Conservation (phyloP, 2,113 vertebrate species). For the Ictalurus punctatus region DNA sequence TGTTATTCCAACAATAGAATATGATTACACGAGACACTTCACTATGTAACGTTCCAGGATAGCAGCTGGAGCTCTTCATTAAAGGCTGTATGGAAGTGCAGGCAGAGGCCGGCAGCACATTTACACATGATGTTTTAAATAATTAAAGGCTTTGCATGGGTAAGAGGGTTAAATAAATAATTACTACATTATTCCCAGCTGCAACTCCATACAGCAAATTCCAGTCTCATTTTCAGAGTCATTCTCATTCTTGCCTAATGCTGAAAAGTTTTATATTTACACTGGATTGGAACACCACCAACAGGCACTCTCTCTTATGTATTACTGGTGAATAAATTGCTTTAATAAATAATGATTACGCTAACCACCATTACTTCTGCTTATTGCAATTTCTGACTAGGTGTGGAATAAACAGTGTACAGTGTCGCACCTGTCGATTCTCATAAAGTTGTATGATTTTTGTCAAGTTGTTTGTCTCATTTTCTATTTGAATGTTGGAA, state of each 20-base stretch:
- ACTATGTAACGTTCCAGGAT: constrained; percentile 82
- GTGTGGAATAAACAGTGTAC: constrained; percentile 29
- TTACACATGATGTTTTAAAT: background rate
- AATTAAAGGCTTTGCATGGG: background rate
- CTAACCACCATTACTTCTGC: constrained; percentile 8
- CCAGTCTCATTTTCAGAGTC: background rate
- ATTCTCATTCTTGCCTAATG: constrained; percentile 7
- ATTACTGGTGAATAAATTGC: constrained; percentile 20
- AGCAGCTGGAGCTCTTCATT: background rate
- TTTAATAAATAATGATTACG: background rate
- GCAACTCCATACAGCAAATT: constrained; percentile 6
- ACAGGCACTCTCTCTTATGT: background rate
- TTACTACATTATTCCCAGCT: background rate
- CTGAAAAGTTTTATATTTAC: constrained; percentile 12
- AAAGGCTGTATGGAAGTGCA: constrained; percentile 19
- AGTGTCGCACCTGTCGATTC: background rate
- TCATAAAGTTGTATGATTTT: background rate
- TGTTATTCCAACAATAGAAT: constrained; percentile 99
- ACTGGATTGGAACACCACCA: constrained; percentile 12
- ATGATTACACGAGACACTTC: constrained; percentile 98
- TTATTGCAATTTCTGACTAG: background rate
- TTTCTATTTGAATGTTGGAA: constrained; percentile 5
- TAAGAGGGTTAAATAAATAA: background rate
- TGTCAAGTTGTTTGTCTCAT: background rate
- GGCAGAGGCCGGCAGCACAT: background rate